Evolutionary conservation across 1,140 invertebrate species (phyloP).

Genomic region (Diorhabda carinulata): DNA sequence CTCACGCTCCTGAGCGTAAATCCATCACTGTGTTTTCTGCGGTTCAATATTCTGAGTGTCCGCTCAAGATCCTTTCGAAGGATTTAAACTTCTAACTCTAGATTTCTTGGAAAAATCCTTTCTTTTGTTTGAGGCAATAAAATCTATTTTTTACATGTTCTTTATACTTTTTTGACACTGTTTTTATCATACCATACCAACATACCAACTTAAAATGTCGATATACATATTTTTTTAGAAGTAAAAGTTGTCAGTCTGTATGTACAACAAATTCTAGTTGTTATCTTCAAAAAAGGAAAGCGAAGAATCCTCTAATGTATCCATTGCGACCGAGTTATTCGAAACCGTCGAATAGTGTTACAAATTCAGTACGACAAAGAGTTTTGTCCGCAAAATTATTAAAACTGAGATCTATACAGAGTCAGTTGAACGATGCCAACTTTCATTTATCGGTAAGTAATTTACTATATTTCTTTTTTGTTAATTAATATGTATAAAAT

Average conservation of each 20-base stretch:
- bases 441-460: conserved; percentile 66
- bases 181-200: too few relatives aligned
- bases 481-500: conserved; percentile 3
- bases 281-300: conserved; percentile 42
- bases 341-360: conserved; percentile 27
- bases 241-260: conserved; percentile 40
- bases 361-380: conserved; percentile 56
- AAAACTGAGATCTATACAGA: conserved; percentile 69
- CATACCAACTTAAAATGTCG: too few relatives aligned
- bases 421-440: conserved; percentile 73
- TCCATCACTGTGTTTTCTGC: too few relatives aligned
- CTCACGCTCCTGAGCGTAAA: too few relatives aligned
- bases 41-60: too few relatives aligned
- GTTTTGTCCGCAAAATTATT: conserved; percentile 72
- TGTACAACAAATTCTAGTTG: conserved; percentile 46
- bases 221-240: conserved; percentile 28
- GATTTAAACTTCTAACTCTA: too few relatives aligned
- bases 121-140: too few relatives aligned
- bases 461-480: too few relatives aligned
- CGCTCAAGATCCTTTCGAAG: too few relatives aligned
- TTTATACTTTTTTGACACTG: too few relatives aligned
- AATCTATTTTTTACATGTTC: too few relatives aligned
- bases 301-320: conserved; percentile 40
- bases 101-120: too few relatives aligned
- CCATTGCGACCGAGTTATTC: conserved; percentile 20